A percentile compares a stretch with the other conserved stretches of the same genome.
Conservation (phyloP, 2,888 invertebrate species). For the Ceratothoa steindachneri region DNA sequence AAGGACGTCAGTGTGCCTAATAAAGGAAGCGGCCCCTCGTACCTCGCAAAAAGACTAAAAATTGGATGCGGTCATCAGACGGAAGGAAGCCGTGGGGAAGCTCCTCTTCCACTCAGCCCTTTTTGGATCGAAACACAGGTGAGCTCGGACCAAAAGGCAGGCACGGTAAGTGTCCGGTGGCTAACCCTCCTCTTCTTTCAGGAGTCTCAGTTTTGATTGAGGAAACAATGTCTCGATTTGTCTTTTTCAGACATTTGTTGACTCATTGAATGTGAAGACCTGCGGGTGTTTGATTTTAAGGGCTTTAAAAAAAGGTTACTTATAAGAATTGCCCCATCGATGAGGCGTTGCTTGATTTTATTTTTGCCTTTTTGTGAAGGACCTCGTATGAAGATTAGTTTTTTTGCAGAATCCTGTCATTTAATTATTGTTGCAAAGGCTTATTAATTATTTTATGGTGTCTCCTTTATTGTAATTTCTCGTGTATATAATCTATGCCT, state of each 20-base stretch:
- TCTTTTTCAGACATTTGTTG: conserved; percentile 47
- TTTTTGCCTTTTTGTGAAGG: not conserved
- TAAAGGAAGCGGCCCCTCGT: not conserved
- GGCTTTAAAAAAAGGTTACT: not conserved
- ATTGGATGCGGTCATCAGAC: not conserved
- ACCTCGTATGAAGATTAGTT: not conserved
- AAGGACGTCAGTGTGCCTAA: not conserved
- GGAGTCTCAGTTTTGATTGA: conserved; percentile 19
- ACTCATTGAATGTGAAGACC: conserved; percentile 23
- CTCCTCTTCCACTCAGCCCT: not conserved
- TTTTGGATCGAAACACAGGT: not conserved
- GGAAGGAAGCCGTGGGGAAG: not conserved
- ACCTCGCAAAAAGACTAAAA: not conserved
- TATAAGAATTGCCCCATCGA: conserved; percentile 1
- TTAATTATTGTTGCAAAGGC: not conserved
- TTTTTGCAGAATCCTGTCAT: not conserved
- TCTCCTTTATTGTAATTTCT: not conserved
- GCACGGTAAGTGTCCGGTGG: not conserved
- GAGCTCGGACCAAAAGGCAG: conserved; percentile 13
- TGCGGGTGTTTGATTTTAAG: not conserved
- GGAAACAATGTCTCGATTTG: conserved; percentile 46
- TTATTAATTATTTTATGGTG: not conserved
- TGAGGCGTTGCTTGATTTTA: not conserved
- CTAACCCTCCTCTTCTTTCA: conserved; percentile 33
- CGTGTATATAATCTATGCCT: no score